Base-by-base conservation (phyloP, 2,113 vertebrate genomes). In the Pipa parva region DNA sequence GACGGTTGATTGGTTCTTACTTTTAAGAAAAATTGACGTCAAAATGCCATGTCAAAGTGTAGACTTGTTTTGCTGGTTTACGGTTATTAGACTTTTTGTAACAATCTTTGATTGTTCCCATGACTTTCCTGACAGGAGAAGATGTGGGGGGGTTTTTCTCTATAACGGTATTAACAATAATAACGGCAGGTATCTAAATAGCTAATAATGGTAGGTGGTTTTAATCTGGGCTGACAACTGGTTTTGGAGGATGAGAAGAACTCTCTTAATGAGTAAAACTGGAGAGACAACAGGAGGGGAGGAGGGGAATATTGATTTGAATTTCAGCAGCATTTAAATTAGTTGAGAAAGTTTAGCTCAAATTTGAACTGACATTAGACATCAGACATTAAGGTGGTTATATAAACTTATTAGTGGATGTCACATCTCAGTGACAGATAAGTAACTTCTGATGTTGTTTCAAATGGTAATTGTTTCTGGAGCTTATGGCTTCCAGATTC, bases 291-390 rank as follows among this genome's bases (percentile, higher is more conserved):
- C 6, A 21, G 28, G 18, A 10, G 63, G 10, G 28, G 21, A 61
- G 7, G 48, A 18, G 20, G 46, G 46, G 46, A 18, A 17, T 17
- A 46, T 27, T 60, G 4, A 22, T 54, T 45, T 54, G 57, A 70
- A 31, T 60, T 61, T 54, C 45, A 61, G 58, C 51, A 33, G 50
- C 29, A 20, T 50, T 54, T 69, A 60, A n/a, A 70, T 70, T 70
- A 42, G 61, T 54, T 52, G 54, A 61, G 58, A 54, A 70, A 61
- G 31, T 68, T 39, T 51, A 59, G 28, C 56, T 22, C 39, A 68
- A 60, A 68, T 60, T 36, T 59, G 36, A 68, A 68, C 24, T 52
- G 65, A 68, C 65, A 59, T 56, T 68, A 56, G 59, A 49, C 59
- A 59, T 28, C 49, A 57, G 25, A 48, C 65, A 48, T 50, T 24